These are phyloP conservation scores for Drosophila saltans DNA, from an alignment of 1,140 invertebrate species.

Conservation along the genomic window DNA sequence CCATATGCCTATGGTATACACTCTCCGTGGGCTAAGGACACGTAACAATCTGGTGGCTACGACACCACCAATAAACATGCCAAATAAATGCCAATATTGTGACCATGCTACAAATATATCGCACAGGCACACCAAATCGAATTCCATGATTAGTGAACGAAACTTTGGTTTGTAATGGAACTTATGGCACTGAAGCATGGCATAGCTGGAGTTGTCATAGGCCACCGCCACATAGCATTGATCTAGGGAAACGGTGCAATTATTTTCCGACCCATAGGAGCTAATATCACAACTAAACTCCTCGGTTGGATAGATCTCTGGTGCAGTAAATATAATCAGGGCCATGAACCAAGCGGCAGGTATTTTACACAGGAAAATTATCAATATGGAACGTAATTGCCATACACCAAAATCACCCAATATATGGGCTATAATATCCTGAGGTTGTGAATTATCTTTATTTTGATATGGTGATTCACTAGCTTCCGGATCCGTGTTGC, in stretches of 20 bases:
- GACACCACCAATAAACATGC: slow-evolving; percentile 81
- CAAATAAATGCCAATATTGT: slow-evolving; percentile 83
- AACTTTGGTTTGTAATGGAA: slow-evolving; percentile 65
- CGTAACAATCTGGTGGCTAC: slow-evolving; percentile 80
- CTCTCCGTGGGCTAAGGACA: slow-evolving; percentile 74
- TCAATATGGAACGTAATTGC: slow-evolving; percentile 79
- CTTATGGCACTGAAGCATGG: slow-evolving; percentile 55
- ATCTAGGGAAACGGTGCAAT: slow-evolving; percentile 53
- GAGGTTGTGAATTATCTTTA: background rate
- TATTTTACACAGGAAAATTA: slow-evolving; percentile 82
- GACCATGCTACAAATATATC: slow-evolving; percentile 83
- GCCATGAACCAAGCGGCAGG: slow-evolving; percentile 84
- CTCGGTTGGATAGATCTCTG: slow-evolving; percentile 65
- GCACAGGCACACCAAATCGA: slow-evolving; percentile 80
- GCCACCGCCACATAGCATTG: slow-evolving; percentile 70
- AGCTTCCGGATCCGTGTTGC: slow-evolving; percentile 24
- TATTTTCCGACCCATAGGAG: slow-evolving; percentile 22
- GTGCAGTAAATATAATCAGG: slow-evolving; percentile 79
- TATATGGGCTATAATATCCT: slow-evolving; percentile 68
- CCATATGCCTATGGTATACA: slow-evolving; percentile 76
- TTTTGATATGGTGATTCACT: background rate
- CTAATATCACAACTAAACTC: slow-evolving; percentile 66
- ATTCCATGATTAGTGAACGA: slow-evolving; percentile 81
- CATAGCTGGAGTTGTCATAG: slow-evolving; percentile 54
- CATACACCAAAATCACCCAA: slow-evolving; percentile 82